Percentiles rank a stretch among this genome's conserved stretches.
Conservation (phyloP, 2,113 vertebrate species). For the Syngnathus floridae region DNA sequence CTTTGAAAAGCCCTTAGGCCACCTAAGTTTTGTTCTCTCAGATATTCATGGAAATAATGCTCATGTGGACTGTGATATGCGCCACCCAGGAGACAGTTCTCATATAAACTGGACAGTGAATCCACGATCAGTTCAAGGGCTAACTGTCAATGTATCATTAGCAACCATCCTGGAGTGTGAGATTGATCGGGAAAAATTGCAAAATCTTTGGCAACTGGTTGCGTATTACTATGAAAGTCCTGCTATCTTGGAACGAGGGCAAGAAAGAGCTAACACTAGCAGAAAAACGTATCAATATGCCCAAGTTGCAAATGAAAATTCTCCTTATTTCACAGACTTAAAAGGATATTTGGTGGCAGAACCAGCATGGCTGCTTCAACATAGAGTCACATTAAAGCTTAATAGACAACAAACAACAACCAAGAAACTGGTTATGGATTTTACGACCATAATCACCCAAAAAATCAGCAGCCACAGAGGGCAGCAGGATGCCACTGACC, state of each 20-base stretch:
- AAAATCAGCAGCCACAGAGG: conserved; percentile 35
- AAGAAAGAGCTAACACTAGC: conserved; percentile 57
- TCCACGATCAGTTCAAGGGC: conserved; percentile 34
- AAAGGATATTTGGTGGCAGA: conserved; percentile 71
- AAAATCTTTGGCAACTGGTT: conserved; percentile 74
- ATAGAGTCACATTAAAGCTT: conserved; percentile 67
- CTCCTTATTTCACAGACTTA: conserved; percentile 75
- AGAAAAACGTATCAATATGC: conserved; percentile 64
- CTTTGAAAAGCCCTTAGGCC: conserved; percentile 67
- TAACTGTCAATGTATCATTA: conserved; percentile 67
- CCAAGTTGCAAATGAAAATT: conserved; percentile 66
- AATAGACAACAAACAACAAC: conserved; percentile 71
- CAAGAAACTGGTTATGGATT: conserved; percentile 73
- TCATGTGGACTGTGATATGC: conserved; percentile 71
- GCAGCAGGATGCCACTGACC: conserved; percentile 23
- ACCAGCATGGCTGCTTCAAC: conserved; percentile 73
- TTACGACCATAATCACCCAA: conserved; percentile 65
- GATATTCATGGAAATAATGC: conserved; percentile 73
- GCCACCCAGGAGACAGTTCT: conserved; percentile 54
- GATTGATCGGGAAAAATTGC: conserved; percentile 70
- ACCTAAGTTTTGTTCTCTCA: conserved; percentile 64
- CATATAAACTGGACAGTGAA: conserved; percentile 58
- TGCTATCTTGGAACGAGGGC: conserved; percentile 68
- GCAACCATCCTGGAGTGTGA: conserved; percentile 68
- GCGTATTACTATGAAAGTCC: conserved; percentile 77